phyloP scores from a whole-genome alignment of 2,113 vertebrate genomes.

The Erythrolamprus reginae region DNA sequence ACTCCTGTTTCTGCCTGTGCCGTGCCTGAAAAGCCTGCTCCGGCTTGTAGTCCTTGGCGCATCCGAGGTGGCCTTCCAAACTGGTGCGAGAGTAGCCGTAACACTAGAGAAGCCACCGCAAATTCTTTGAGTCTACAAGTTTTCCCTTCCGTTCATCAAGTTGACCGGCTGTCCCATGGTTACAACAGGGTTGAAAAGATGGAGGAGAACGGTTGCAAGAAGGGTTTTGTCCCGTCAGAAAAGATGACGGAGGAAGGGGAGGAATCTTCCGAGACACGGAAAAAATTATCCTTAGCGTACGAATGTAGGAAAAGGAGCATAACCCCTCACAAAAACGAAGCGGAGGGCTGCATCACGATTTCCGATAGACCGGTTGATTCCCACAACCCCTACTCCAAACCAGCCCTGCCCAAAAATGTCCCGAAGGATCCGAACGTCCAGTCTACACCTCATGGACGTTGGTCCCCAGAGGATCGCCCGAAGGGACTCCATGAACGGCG shows the following conservation, averaged over 20 bases:
- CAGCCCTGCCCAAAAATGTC: neutral
- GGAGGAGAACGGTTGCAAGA: neutral
- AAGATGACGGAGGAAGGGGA: neutral
- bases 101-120: rapidly evolving
- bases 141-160: conserved; percentile 52
- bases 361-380: conserved; percentile 27
- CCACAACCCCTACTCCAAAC: neutral
- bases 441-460: rapidly evolving
- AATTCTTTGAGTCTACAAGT: neutral
- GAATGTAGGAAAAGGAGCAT: conserved; percentile 4
- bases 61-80: rapidly evolving
- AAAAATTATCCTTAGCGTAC: neutral
- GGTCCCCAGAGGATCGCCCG: neutral
- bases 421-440: neutral
- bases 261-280: neutral
- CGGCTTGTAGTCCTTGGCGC: rapidly evolving
- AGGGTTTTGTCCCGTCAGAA: neutral
- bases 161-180: neutral
- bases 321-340: neutral
- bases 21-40: rapidly evolving
- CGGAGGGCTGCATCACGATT: conserved; percentile 19
- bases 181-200: rapidly evolving
- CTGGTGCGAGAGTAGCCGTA: conserved; percentile 18
- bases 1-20: conserved; percentile 10
- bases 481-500: neutral